Conservation (phyloP, 2,797 vertebrate species). For the Garrulus glandarius region DNA sequence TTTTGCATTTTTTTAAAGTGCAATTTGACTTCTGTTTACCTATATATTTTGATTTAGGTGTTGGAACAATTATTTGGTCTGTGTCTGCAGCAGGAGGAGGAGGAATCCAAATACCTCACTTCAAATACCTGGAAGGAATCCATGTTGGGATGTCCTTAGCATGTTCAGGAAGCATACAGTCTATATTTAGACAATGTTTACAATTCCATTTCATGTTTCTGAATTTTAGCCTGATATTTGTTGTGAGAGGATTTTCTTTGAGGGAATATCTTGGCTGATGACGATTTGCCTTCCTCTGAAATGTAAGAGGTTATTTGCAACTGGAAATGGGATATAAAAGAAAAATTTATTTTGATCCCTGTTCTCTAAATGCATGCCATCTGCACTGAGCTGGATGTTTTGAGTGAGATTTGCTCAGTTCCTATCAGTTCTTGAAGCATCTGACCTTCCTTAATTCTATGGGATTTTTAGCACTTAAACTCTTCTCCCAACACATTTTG, state of each 20-base stretch:
- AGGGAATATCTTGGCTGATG: background rate
- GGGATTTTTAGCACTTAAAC: constrained; percentile 6
- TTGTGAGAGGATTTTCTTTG: background rate
- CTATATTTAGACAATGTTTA: background rate
- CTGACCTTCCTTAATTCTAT: background rate
- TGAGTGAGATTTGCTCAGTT: background rate
- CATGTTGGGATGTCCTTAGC: background rate
- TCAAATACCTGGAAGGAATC: background rate
- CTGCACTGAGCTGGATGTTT: background rate
- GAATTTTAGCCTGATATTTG: background rate
- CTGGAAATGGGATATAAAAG: background rate
- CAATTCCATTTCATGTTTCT: background rate
- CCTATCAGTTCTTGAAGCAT: background rate
- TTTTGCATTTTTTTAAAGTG: background rate
- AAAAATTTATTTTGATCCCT: background rate
- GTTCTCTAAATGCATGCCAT: background rate
- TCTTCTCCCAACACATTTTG: constrained; percentile 35
- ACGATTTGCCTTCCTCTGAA: background rate
- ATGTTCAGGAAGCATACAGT: background rate
- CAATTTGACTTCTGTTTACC: background rate
- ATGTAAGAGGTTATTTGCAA: background rate
- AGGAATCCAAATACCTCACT: background rate
- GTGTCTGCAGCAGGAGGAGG: background rate
- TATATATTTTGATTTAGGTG: background rate
- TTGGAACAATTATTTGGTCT: background rate